Conservation (phyloP, 2,888 invertebrate species). For the Latheticus oryzae region DNA sequence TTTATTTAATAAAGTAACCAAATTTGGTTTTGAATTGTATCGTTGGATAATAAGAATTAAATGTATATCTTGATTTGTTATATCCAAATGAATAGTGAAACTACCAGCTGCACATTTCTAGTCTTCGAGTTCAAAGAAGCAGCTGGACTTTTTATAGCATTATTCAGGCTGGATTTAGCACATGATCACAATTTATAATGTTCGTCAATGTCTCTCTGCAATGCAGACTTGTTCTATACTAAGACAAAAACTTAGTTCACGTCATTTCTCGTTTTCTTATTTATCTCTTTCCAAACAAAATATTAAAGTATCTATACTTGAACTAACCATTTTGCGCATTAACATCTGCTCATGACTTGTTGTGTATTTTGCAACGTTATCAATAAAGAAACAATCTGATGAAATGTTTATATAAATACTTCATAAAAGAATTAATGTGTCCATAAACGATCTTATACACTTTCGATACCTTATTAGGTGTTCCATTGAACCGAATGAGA, state of each 20-base stretch:
- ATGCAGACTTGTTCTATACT: conserved; percentile 45
- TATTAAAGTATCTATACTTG: conserved; percentile 6
- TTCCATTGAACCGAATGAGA: conserved; percentile 44
- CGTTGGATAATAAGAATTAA: too few relatives aligned
- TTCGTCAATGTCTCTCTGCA: conserved; percentile 52
- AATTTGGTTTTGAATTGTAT: too few relatives aligned
- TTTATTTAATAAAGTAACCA: too few relatives aligned
- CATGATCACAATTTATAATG: conserved; percentile 60
- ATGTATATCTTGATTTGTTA: too few relatives aligned
- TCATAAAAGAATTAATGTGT: conserved; percentile 26
- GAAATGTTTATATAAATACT: conserved; percentile 19
- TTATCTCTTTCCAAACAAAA: conserved; percentile 23
- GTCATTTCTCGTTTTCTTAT: conserved; percentile 28
- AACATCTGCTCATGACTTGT: neutral
- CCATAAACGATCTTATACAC: conserved; percentile 45
- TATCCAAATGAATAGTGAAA: too few relatives aligned
- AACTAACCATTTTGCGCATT: neutral
- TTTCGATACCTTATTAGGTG: conserved; percentile 47
- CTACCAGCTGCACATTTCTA: conserved; percentile 34
- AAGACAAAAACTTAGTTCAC: conserved; percentile 26
- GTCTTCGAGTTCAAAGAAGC: conserved; percentile 29
- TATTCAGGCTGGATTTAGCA: conserved; percentile 48
- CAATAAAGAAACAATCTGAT: conserved; percentile 12
- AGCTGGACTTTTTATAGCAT: conserved; percentile 25
- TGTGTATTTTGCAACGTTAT: neutral